Evolutionary conservation across 2,797 vertebrate species (phyloP).

Genomic region (Eupleurogrammus muticus): DNA sequence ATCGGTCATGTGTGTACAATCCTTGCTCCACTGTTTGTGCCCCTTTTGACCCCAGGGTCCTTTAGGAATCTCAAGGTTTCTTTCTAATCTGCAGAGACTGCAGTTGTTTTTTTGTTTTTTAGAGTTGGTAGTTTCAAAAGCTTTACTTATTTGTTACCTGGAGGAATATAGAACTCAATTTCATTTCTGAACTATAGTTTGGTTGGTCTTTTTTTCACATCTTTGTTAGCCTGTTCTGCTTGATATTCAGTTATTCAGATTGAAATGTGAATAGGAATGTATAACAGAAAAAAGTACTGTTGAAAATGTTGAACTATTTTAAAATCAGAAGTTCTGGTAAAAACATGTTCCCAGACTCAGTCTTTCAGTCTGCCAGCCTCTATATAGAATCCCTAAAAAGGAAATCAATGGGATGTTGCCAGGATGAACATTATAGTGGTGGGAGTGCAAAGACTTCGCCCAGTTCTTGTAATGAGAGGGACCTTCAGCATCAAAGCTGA

Average conservation of each 20-base stretch:
- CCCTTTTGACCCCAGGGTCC: background rate
- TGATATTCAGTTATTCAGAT: background rate
- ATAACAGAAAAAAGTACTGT: background rate
- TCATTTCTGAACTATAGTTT: background rate
- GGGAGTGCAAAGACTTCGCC: slow-evolving; percentile 54
- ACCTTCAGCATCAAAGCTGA: slow-evolving; percentile 55
- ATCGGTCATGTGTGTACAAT: background rate
- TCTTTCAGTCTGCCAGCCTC: slow-evolving; percentile 29
- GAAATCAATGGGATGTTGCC: slow-evolving; percentile 48
- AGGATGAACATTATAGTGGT: slow-evolving; percentile 51
- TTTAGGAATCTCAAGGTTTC: background rate
- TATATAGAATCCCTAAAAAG: slow-evolving; percentile 50
- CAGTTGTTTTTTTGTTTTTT: background rate
- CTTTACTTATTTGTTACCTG: background rate
- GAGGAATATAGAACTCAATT: slow-evolving; percentile 5
- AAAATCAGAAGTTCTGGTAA: background rate
- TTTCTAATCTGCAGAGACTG: background rate
- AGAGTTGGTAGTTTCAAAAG: background rate
- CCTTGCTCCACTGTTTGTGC: background rate
- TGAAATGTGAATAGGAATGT: background rate
- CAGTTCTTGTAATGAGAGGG: slow-evolving; percentile 77
- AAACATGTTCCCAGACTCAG: slow-evolving; percentile 2
- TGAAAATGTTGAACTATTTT: slow-evolving; percentile 8
- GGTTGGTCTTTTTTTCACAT: background rate
- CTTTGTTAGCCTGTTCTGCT: background rate